Conservation (phyloP, 2,888 invertebrate genomes). For the Ophraella communa region DNA sequence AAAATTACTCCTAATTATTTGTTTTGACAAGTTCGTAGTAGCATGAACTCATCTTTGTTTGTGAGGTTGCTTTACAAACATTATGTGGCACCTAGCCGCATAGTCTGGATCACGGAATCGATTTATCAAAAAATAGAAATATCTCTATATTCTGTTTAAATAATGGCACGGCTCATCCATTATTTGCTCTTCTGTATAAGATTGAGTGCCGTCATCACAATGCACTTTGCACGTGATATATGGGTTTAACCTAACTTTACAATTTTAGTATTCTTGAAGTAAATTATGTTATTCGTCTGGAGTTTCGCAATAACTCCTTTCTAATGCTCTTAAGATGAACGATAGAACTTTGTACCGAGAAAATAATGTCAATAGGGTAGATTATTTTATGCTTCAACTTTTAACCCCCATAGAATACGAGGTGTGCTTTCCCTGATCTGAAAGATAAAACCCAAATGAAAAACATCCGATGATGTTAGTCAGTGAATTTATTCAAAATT, state of each 20-base stretch:
- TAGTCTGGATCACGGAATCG: background rate
- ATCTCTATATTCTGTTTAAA: background rate
- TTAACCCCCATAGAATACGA: too few species aligned
- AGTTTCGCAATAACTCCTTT: conserved; percentile 1
- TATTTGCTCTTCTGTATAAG: background rate
- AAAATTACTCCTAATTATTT: too few species aligned
- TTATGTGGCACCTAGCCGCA: too few species aligned
- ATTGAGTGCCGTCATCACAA: background rate
- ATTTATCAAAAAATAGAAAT: background rate
- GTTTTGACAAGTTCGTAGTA: too few species aligned
- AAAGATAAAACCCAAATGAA: too few species aligned
- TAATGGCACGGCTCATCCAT: background rate
- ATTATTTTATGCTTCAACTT: too few species aligned
- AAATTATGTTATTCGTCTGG: conserved; percentile 8
- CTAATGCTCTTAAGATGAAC: background rate
- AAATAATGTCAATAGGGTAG: background rate
- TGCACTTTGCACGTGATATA: conserved; percentile 9
- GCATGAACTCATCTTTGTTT: too few species aligned
- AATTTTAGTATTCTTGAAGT: background rate
- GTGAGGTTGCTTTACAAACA: too few species aligned
- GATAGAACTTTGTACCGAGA: background rate
- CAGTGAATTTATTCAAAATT: too few species aligned
- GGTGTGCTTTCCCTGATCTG: too few species aligned
- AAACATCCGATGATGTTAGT: too few species aligned
- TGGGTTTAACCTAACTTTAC: conserved; percentile 1